Evolutionary conservation across 2,797 vertebrate species (phyloP).

Genomic region (Spondyliosoma cantharus): DNA sequence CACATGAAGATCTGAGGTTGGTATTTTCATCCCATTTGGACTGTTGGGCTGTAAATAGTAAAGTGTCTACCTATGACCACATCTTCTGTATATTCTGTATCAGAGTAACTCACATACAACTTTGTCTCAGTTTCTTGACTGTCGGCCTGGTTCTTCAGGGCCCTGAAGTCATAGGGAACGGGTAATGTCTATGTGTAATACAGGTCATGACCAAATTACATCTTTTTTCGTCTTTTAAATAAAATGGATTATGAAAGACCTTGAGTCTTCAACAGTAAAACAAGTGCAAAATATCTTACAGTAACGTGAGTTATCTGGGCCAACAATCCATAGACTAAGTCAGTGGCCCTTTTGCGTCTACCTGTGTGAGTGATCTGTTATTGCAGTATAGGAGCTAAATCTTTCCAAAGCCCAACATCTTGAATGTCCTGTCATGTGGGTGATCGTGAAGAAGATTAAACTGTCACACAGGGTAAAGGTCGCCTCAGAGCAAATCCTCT

Average conservation of each 20-base stretch:
- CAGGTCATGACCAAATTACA: too few relatives aligned
- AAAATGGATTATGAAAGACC: not conserved
- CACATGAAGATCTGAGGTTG: too few relatives aligned
- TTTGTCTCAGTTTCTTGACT: too few relatives aligned
- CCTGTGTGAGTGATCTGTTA: slow-evolving; percentile 32
- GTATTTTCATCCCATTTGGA: too few relatives aligned
- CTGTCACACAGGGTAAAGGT: slow-evolving; percentile 59
- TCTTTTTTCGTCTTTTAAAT: too few relatives aligned
- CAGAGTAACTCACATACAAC: too few relatives aligned
- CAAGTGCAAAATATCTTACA: not conserved
- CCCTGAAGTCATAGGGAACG: too few relatives aligned
- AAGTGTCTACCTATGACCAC: too few relatives aligned
- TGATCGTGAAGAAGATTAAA: slow-evolving; percentile 61
- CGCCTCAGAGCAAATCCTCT: slow-evolving; percentile 44
- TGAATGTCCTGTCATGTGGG: slow-evolving; percentile 41
- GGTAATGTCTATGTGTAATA: not conserved
- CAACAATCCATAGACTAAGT: not conserved
- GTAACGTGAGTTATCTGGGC: not conserved
- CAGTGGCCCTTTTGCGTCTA: slow-evolving; percentile 4
- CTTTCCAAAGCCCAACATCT: slow-evolving; percentile 26
- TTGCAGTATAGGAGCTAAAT: slow-evolving; percentile 6
- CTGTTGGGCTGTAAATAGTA: too few relatives aligned
- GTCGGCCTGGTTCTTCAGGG: too few relatives aligned
- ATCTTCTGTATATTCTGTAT: too few relatives aligned
- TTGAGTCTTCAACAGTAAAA: not conserved